These are phyloP conservation scores for Tiliacea aurago DNA, from an alignment of 2,888 invertebrate genomes.

Conservation along the genomic window DNA sequence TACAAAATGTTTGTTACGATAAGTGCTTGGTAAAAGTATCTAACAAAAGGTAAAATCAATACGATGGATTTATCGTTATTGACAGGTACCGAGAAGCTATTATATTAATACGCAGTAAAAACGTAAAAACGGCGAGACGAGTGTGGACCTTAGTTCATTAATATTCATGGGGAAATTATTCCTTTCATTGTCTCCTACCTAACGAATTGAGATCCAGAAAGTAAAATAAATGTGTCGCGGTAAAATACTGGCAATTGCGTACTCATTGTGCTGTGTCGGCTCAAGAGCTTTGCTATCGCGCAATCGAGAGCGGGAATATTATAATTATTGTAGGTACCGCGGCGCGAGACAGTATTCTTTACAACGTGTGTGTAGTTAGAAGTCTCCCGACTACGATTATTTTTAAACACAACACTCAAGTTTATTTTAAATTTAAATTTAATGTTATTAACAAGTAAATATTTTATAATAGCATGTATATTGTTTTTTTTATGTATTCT, in stretches of 20 bases:
- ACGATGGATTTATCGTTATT: conserved; percentile 76
- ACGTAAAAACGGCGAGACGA: conserved; percentile 78
- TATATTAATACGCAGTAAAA: conserved; percentile 84
- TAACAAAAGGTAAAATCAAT: conserved; percentile 43
- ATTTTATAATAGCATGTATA: too few species aligned
- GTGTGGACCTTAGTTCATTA: conserved; percentile 85
- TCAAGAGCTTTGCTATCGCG: conserved; percentile 35
- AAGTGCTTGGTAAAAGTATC: conserved; percentile 13
- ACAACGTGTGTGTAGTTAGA: conserved; percentile 7
- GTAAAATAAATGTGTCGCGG: conserved; percentile 76
- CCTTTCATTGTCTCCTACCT: conserved; percentile 82
- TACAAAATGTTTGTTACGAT: not conserved
- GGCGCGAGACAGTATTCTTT: conserved; percentile 7
- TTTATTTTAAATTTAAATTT: conserved; percentile 58
- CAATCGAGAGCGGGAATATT: conserved; percentile 19
- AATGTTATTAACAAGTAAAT: too few species aligned
- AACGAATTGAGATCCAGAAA: conserved; percentile 81
- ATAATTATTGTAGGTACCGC: conserved; percentile 42
- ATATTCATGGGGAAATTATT: conserved; percentile 88
- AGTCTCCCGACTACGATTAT: conserved; percentile 42
- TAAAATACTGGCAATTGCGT: conserved; percentile 74
- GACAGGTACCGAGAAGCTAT: conserved; percentile 72
- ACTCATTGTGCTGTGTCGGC: conserved; percentile 67
- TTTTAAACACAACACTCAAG: conserved; percentile 64
- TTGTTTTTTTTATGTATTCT: too few species aligned